Conservation (phyloP, 1,140 invertebrate species). For the Drosophila azteca region DNA sequence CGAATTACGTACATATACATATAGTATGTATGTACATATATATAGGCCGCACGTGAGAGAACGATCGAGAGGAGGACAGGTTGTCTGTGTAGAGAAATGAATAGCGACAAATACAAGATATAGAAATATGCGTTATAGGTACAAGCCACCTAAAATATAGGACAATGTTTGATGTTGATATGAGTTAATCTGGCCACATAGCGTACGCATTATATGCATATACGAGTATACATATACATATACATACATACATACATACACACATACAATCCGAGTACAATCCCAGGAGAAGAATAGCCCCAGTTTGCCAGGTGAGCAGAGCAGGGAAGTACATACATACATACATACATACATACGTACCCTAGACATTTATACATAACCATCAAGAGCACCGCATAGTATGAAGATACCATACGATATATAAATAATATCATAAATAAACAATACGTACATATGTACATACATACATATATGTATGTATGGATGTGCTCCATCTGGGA, state of each 20-base stretch:
- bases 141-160: slow-evolving; percentile 64
- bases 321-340: slow-evolving; percentile 27
- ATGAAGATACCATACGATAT: slow-evolving; percentile 65
- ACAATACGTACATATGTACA: slow-evolving; percentile 13
- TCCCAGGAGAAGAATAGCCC: slow-evolving; percentile 11
- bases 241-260: not conserved
- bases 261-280: slow-evolving; percentile 20
- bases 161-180: slow-evolving; percentile 78
- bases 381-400: slow-evolving; percentile 82
- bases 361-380: slow-evolving; percentile 74
- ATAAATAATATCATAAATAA: slow-evolving; percentile 40
- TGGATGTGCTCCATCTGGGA: slow-evolving; percentile 7
- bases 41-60: slow-evolving; percentile 30
- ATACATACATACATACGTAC: slow-evolving; percentile 27
- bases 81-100: slow-evolving; percentile 48
- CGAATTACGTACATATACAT: too few species aligned
- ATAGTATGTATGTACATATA: not conserved
- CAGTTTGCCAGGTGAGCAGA: slow-evolving; percentile 26
- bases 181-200: slow-evolving; percentile 66
- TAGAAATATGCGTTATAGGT: slow-evolving; percentile 55
- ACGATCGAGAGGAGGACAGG: slow-evolving; percentile 9
- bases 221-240: slow-evolving; percentile 26
- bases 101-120: slow-evolving; percentile 67
- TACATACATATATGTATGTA: too few species aligned
- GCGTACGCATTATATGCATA: slow-evolving; percentile 61